phyloP scores from a whole-genome alignment of 1,140 invertebrate species.

The Brachionus manjavacas region DNA sequence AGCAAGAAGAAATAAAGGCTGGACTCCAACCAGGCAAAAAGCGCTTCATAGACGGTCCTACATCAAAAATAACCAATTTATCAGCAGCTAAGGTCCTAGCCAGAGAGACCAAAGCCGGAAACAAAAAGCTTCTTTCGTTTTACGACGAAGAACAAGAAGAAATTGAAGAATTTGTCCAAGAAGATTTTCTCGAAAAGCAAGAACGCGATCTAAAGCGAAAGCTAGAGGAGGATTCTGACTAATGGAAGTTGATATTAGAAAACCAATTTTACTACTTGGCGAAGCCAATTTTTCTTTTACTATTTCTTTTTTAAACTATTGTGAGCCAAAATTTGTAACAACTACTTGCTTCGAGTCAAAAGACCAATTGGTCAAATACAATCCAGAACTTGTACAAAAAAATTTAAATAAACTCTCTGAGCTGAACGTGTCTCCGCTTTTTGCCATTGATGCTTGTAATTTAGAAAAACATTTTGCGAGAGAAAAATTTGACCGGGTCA shows the following conservation, averaged over 20 bases:
- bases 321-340: conserved; percentile 45
- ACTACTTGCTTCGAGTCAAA: conserved; percentile 50
- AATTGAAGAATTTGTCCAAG: background rate
- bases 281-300: conserved; percentile 65
- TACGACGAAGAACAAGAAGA: conserved; percentile 40
- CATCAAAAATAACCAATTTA: background rate
- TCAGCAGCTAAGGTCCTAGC: conserved; percentile 18
- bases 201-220: background rate
- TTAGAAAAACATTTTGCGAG: conserved; percentile 48
- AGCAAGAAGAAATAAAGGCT: background rate
- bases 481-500: conserved; percentile 58
- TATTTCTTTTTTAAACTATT: conserved; percentile 52
- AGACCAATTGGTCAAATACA: conserved; percentile 48
- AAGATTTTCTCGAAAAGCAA: background rate
- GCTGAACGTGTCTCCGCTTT: conserved; percentile 44
- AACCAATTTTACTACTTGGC: conserved; percentile 54
- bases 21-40: conserved; percentile 20
- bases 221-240: background rate
- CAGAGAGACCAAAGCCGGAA: conserved; percentile 7
- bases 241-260: conserved; percentile 17
- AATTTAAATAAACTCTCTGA: background rate
- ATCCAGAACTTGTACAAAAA: conserved; percentile 43
- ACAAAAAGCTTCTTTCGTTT: conserved; percentile 36
- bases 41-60: conserved; percentile 10
- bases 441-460: conserved; percentile 60